Evolutionary conservation across 2,113 vertebrate genomes (phyloP).

Genomic region (Seriola dumerili): DNA sequence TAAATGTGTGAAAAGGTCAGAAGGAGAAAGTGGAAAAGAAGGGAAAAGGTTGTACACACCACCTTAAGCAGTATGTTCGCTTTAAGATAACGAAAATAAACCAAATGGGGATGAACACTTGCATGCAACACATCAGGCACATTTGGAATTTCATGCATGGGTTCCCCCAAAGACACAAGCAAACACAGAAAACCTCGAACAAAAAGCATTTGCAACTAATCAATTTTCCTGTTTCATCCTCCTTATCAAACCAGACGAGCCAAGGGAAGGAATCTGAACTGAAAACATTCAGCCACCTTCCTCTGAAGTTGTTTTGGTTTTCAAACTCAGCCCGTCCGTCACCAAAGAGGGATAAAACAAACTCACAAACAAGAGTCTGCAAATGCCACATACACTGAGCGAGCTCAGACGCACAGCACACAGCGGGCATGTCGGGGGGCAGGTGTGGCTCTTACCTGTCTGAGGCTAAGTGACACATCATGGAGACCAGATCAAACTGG

Average conservation of each 20-base stretch:
- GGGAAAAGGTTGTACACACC: neutral
- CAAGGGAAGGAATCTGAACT: neutral
- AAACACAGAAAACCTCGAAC: slow-evolving; percentile 25
- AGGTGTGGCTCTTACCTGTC: slow-evolving; percentile 78
- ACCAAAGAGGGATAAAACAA: slow-evolving; percentile 36
- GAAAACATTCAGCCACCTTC: neutral
- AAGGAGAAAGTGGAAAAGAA: slow-evolving; percentile 2
- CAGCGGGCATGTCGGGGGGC: slow-evolving; percentile 32
- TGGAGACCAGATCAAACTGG: slow-evolving; percentile 72
- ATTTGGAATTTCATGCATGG: slow-evolving; percentile 50
- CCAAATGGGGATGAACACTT: slow-evolving; percentile 3
- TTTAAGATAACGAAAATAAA: neutral
- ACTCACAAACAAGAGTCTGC: slow-evolving; percentile 45
- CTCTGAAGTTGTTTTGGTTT: neutral
- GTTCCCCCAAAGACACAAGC: slow-evolving; percentile 39
- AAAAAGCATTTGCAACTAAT: slow-evolving; percentile 59
- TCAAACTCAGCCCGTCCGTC: slow-evolving; percentile 22
- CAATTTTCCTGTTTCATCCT: slow-evolving; percentile 23
- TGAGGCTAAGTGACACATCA: slow-evolving; percentile 70
- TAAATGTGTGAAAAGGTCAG: slow-evolving; percentile 12
- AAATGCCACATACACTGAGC: slow-evolving; percentile 40
- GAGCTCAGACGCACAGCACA: slow-evolving; percentile 61
- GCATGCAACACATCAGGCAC: slow-evolving; percentile 38
- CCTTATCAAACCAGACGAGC: slow-evolving; percentile 9
- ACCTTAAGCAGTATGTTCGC: neutral